Conservation (phyloP, 1,140 invertebrate genomes). For the Drosophila yakuba region DNA sequence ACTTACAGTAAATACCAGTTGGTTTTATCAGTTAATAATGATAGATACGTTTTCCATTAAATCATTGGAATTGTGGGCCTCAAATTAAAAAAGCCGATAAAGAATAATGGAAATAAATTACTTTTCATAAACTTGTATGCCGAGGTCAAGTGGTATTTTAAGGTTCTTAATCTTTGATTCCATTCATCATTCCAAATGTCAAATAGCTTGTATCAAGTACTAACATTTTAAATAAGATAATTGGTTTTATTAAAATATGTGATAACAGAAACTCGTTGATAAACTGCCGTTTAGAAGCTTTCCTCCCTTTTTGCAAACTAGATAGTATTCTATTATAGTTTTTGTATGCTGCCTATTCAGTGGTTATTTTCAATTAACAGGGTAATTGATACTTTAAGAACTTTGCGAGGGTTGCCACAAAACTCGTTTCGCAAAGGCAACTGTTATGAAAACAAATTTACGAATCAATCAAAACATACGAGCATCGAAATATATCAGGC, state of each 20-base stretch:
- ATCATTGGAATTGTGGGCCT: no score
- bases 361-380: conserved; percentile 46
- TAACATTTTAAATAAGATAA: conserved; percentile 3
- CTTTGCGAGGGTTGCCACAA: conserved; percentile 10
- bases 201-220: background rate
- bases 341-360: conserved; percentile 18
- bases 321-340: background rate
- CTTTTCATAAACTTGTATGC: background rate
- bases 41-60: no score
- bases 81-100: background rate
- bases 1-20: no score
- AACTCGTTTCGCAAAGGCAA: conserved; percentile 51
- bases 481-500: conserved; percentile 75
- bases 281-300: conserved; percentile 19
- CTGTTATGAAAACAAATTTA: conserved; percentile 72
- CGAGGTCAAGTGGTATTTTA: background rate
- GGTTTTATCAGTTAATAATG: no score
- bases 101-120: background rate
- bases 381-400: conserved; percentile 74
- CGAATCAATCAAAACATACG: conserved; percentile 83
- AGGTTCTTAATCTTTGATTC: background rate
- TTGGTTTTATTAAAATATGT: background rate
- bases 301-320: background rate
- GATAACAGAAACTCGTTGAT: conserved; percentile 1
- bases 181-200: background rate